Evolutionary conservation across 2,797 vertebrate genomes (phyloP).

Genomic region (Chromobotia macracanthus): DNA sequence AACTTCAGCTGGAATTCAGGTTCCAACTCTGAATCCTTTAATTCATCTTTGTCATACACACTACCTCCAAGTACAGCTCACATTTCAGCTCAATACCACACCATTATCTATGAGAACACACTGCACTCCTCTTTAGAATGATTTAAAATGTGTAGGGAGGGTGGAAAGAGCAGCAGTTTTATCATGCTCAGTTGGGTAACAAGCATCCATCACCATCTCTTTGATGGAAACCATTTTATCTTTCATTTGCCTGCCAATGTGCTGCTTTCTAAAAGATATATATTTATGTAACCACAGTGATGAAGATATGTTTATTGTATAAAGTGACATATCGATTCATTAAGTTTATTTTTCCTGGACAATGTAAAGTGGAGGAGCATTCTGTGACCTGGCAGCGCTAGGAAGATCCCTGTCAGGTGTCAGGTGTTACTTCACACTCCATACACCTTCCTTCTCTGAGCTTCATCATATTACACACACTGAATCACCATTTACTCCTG

Average conservation of each 20-base stretch:
- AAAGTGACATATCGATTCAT: neutral
- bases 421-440: constrained; percentile 33
- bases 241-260: constrained; percentile 23
- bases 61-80: constrained; percentile 8
- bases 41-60: neutral
- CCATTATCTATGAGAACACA: constrained; percentile 14
- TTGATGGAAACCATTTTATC: constrained; percentile 39
- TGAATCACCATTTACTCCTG: constrained; percentile 11
- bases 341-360: neutral
- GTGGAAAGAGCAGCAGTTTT: constrained; percentile 8
- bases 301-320: constrained; percentile 5
- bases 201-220: constrained; percentile 28
- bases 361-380: neutral
- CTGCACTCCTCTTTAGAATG: neutral
- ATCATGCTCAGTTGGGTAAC: constrained; percentile 38
- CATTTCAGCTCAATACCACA: constrained; percentile 12
- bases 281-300: constrained; percentile 38
- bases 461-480: constrained; percentile 9
- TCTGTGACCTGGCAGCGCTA: constrained; percentile 33
- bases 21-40: neutral
- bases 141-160: constrained; percentile 31
- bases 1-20: constrained; percentile 6
- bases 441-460: constrained; percentile 24
- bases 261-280: neutral
- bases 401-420: constrained; percentile 46